phyloP scores from a whole-genome alignment of 1,140 invertebrate species.

The Lanistes nyassanus region DNA sequence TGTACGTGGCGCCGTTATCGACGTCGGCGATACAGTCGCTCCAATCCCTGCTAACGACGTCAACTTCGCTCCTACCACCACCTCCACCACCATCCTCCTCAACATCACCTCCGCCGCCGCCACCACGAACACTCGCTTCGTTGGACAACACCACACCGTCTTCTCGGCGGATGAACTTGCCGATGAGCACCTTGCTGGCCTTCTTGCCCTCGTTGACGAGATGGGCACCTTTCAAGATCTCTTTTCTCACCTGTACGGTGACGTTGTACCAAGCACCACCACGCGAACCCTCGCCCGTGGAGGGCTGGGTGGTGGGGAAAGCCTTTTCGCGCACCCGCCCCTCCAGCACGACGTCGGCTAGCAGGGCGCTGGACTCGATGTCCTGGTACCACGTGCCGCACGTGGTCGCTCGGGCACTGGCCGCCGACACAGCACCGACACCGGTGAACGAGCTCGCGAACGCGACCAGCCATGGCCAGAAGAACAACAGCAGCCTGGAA shows the following conservation, averaged over 20 bases:
- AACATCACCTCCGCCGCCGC: not conserved
- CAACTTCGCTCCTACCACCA: not conserved
- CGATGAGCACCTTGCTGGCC: conserved; percentile 11
- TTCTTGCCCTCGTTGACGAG: conserved; percentile 12
- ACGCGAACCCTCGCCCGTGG: not conserved
- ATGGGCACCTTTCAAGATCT: conserved; percentile 19
- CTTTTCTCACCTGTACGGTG: conserved; percentile 24
- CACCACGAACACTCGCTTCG: not conserved
- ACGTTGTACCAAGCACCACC: conserved; percentile 18
- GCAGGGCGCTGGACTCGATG: conserved; percentile 26
- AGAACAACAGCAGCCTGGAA: not conserved
- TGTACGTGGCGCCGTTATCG: conserved; percentile 17
- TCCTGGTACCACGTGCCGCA: conserved; percentile 26
- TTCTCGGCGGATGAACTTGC: not conserved
- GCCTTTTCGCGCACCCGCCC: conserved; percentile 15
- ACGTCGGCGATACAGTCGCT: conserved; percentile 5
- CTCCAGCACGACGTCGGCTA: conserved; percentile 33
- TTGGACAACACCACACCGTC: not conserved
- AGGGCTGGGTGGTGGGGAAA: not conserved
- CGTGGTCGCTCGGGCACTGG: not conserved
- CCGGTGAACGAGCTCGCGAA: conserved; percentile 8
- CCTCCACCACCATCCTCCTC: not conserved
- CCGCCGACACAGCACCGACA: not conserved
- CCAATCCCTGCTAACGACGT: not conserved
- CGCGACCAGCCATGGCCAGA: not conserved